Evolutionary conservation across 1,140 invertebrate species (phyloP), one percentile per base, ranked within the genome.

Genomic region (Drosophila repletoides): DNA sequence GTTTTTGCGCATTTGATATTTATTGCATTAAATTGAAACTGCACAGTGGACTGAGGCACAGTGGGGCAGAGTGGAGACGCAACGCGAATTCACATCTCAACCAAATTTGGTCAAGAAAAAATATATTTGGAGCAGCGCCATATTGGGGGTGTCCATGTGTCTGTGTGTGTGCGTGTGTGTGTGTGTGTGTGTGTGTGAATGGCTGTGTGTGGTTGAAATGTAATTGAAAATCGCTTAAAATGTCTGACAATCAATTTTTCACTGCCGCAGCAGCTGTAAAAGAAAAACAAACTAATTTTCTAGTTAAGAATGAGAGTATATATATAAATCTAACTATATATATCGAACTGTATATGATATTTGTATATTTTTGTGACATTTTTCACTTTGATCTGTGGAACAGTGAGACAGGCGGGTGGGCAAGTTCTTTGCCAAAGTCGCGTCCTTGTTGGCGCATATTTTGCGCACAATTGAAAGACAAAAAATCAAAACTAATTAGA

Each of bases 351-450:
- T 75, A 53, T 66, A 49, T 70, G 46, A 83, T 84, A 77, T 77
- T 77, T 53, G 70, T 64, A 58, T 66, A 24, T 38, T 48, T 31
- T 52, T 45, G 56, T 60, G 61, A 68, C 70, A 53, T 71, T 60
- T 55, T 52, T 59, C 59, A 68, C 79, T 83, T 83, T 83, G 79
- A 83, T 83, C 79, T 84, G 26, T 9, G n/a, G n/a, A n/a, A n/a
- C n/a, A n/a, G n/a, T n/a, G 28, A 41, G 70, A 45, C 45, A 38
- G 22, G 34, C 64, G 56, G 46, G 43, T 58, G 65, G 48, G 55
- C 84, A 88, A 88, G 84, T 88, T 88, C 84, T 88, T 71, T 71
- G 84, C 79, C 84, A 88, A 88, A 88, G 84, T 76, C 86, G 64
- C 59, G 84, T 86, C 84, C 76, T 79, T 68, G 84, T 74, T 68